phyloP scores from a whole-genome alignment of 2,113 vertebrate species.

The Centropus bengalensis region DNA sequence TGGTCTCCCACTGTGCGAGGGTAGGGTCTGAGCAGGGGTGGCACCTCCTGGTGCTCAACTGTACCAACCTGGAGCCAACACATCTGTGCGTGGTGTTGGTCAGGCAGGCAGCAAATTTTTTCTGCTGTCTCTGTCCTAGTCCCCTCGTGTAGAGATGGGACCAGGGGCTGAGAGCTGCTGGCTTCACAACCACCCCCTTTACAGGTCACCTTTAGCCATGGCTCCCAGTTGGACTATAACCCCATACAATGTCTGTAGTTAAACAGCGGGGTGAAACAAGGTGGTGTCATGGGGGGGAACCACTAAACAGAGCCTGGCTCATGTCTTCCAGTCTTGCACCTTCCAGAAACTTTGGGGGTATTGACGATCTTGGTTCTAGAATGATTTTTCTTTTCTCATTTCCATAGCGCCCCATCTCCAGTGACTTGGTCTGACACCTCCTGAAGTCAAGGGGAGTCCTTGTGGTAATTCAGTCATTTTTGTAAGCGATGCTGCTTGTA shows the following conservation, averaged over 20 bases:
- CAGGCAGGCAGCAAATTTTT: background rate
- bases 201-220: background rate
- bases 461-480: conserved; percentile 11
- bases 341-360: background rate
- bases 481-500: background rate
- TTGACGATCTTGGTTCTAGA: background rate
- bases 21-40: background rate
- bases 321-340: background rate
- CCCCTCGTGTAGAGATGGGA: background rate
- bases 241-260: background rate
- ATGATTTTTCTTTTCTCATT: background rate
- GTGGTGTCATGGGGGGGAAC: background rate
- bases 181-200: background rate
- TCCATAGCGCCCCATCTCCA: accelerated
- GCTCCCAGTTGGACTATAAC: background rate
- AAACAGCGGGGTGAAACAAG: background rate
- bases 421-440: background rate
- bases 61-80: background rate
- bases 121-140: background rate
- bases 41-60: background rate
- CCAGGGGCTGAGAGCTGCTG: background rate
- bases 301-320: background rate
- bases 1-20: background rate
- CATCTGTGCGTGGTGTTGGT: background rate
- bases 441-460: background rate